Base-by-base conservation (phyloP, 2,888 invertebrate genomes). In the Plusia festucae region DNA sequence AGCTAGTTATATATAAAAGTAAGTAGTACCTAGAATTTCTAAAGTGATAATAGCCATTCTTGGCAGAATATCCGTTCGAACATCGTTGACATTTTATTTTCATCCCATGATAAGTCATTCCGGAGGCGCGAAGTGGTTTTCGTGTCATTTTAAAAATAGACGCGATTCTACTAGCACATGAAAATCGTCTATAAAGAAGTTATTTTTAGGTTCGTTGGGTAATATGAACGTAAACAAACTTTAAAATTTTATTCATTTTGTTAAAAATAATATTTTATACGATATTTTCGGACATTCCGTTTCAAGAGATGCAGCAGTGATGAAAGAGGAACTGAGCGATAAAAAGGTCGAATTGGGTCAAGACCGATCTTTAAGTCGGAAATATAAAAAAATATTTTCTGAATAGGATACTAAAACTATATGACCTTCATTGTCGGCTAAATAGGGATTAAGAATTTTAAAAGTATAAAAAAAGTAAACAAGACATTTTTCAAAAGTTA, bases 131-230 rank as follows among this genome's bases (percentile, higher is more conserved):
- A 83, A 82, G 71, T 76, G 70, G 85, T 86, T 86, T 87, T 85
- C 79, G 83, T 88, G 89, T 87, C 89, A 86, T 79, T 78, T 82
- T 86, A 79, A 85, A 89, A 89, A 89, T 89, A 90, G 86, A 88
- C 68, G 64, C 68, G 78, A 72, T 68, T 73, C 65, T 64, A 66
- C 63, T 52, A 74, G 63, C 78, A 75, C 71, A 68, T 78, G 76
- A 76, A 78, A 78, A 68, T 67, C n/a, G 53, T 73, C 65, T 68
- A 67, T 65, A 51, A 59, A 34, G 58, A 72, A 7, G 62, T 59
- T 71, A 74, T 77, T 66, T 69, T 69, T 66, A 67, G 60, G 54
- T 63, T 54, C 57, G 56, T 66, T 60, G 0, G 0, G 68, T 68
- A 64, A 68, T 56, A 51, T 56, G 13, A 53, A 65, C 57, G 60